A percentile compares a stretch with the other conserved stretches of the same genome.
These are phyloP conservation scores for Oligia latruncula DNA, from an alignment of 2,888 invertebrate species.

Conservation along the genomic window DNA sequence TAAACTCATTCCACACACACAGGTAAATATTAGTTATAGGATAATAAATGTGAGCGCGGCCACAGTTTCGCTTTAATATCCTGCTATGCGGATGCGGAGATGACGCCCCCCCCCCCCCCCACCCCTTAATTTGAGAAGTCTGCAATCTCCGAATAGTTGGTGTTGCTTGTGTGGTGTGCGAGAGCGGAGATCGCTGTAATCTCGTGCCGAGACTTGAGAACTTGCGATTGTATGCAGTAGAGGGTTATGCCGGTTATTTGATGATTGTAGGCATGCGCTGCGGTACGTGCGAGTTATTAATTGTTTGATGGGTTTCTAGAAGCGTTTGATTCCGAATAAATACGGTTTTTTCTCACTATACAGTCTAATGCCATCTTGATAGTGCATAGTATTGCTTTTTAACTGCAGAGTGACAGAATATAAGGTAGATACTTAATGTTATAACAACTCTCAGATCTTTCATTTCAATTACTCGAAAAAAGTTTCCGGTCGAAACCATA, in stretches of 20 bases:
- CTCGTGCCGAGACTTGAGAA: slow-evolving; percentile 62
- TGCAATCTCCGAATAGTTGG: slow-evolving; percentile 71
- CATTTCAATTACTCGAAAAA: background rate
- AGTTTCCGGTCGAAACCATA: background rate
- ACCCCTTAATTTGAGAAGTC: slow-evolving; percentile 54
- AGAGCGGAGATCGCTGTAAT: slow-evolving; percentile 56
- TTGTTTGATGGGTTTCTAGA: slow-evolving; percentile 1
- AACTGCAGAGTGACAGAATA: background rate
- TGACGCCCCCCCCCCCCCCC: slow-evolving; percentile 39
- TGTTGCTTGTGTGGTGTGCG: slow-evolving; percentile 37
- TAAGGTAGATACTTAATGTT: background rate
- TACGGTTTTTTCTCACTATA: background rate
- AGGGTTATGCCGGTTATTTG: slow-evolving; percentile 43
- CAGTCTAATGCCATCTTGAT: too few species aligned
- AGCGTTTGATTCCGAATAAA: background rate
- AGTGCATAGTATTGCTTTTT: too few species aligned
- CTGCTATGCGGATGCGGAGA: slow-evolving; percentile 67
- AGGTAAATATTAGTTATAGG: slow-evolving; percentile 77
- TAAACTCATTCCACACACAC: slow-evolving; percentile 60
- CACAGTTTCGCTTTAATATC: slow-evolving; percentile 76
- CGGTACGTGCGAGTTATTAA: slow-evolving; percentile 15
- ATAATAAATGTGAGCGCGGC: slow-evolving; percentile 71
- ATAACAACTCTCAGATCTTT: background rate
- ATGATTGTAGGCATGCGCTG: slow-evolving; percentile 14
- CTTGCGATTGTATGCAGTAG: slow-evolving; percentile 53